Evolutionary conservation across 2,113 vertebrate species (phyloP).

Genomic region (Ochotona curzoniae): DNA sequence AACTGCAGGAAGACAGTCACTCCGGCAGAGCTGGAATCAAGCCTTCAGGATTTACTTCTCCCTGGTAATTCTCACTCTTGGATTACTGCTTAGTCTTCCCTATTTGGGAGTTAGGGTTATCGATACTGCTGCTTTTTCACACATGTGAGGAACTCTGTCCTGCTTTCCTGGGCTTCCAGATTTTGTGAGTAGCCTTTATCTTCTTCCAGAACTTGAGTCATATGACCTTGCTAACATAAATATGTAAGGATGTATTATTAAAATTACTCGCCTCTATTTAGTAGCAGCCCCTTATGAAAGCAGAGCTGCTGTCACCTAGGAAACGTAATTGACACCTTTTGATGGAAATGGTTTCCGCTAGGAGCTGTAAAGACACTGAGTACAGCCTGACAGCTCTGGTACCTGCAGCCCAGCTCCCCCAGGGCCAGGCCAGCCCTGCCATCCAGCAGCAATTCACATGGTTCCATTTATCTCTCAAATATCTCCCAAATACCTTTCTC

Average conservation of each 20-base stretch:
- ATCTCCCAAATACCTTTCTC: conserved; percentile 44
- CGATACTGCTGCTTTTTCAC: not conserved
- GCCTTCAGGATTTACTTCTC: not conserved
- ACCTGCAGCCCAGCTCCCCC: not conserved
- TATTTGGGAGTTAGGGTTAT: not conserved
- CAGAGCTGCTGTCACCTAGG: conserved; percentile 30
- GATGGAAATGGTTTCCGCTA: conserved; percentile 46
- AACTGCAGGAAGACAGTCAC: not conserved
- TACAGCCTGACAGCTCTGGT: not conserved
- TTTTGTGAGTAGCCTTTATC: conserved; percentile 14
- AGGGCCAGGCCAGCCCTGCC: not conserved
- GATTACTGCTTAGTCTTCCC: not conserved
- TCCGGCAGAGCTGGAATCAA: not conserved
- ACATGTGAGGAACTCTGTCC: not conserved
- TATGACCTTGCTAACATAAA: not conserved
- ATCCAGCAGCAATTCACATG: conserved; percentile 32
- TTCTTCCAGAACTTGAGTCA: not conserved
- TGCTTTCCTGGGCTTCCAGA: not conserved
- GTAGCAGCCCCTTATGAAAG: conserved; percentile 48
- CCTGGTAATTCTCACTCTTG: not conserved
- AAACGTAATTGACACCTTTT: conserved; percentile 51
- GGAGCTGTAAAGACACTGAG: conserved; percentile 59
- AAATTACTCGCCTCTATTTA: conserved; percentile 42
- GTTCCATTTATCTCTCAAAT: conserved; percentile 69
- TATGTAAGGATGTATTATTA: conserved; percentile 62